phyloP scores from a whole-genome alignment of 2,797 vertebrate species.

The Enteromius unitaeniatus region DNA sequence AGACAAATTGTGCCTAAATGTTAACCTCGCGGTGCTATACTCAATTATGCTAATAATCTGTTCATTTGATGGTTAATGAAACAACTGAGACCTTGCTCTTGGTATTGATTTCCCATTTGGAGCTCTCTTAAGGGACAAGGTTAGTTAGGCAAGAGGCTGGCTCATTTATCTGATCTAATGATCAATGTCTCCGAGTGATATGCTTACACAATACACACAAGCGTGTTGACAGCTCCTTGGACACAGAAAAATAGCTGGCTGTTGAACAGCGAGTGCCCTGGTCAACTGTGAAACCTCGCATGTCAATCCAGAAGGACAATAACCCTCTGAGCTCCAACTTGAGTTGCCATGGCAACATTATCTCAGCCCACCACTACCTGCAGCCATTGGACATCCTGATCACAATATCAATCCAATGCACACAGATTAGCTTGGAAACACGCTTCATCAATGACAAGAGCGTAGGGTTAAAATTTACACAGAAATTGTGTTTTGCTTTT shows the following conservation, averaged over 20 bases:
- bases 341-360: conserved; percentile 81
- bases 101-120: conserved; percentile 79
- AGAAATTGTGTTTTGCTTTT: conserved; percentile 28
- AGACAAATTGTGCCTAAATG: conserved; percentile 44
- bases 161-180: conserved; percentile 40
- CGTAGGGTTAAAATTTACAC: conserved; percentile 29
- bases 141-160: conserved; percentile 66
- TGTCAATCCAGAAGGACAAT: conserved; percentile 59
- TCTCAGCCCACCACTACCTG: conserved; percentile 83
- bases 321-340: conserved; percentile 74
- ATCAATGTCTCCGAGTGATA: conserved; percentile 23
- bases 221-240: conserved; percentile 10
- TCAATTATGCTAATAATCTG: conserved; percentile 72
- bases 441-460: conserved; percentile 69
- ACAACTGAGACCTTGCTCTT: conserved; percentile 67
- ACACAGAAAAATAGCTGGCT: conserved; percentile 17
- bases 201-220: conserved; percentile 22
- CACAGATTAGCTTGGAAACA: conserved; percentile 78
- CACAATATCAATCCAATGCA: conserved; percentile 80
- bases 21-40: conserved; percentile 43
- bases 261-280: conserved; percentile 46
- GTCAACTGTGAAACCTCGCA: conserved; percentile 43
- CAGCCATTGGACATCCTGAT: conserved; percentile 83
- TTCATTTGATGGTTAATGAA: conserved; percentile 71
- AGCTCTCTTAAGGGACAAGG: conserved; percentile 69